These are phyloP conservation scores for Sarcophaga carnaria DNA, from an alignment of 2,888 invertebrate species.

Conservation along the genomic window DNA sequence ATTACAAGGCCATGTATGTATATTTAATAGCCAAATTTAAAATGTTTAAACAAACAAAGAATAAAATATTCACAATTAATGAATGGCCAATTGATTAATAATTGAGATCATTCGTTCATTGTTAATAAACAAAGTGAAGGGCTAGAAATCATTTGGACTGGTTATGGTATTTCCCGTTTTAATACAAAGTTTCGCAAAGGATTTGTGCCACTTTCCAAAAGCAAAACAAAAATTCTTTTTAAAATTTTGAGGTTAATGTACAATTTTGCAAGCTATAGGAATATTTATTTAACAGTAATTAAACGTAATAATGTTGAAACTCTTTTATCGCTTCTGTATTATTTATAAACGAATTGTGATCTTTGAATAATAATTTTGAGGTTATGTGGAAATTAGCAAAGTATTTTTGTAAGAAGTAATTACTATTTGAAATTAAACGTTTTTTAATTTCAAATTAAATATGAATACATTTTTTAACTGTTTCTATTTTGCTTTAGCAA, in stretches of 20 bases:
- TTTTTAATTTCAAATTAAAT: background rate
- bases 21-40: constrained; percentile 36
- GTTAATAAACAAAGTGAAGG: constrained; percentile 29
- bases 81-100: constrained; percentile 19
- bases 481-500: no score
- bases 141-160: constrained; percentile 1
- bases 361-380: background rate
- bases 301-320: no score
- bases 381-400: constrained; percentile 9
- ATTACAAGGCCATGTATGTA: constrained; percentile 36
- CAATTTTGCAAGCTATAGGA: no score
- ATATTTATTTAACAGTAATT: no score
- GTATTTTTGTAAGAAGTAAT: background rate
- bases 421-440: background rate
- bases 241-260: no score
- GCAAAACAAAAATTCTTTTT: no score
- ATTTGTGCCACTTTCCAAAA: constrained; percentile 16
- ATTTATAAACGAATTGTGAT: no score
- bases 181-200: constrained; percentile 2
- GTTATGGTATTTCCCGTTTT: background rate
- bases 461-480: background rate
- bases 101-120: background rate
- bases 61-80: constrained; percentile 9
- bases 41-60: constrained; percentile 7
- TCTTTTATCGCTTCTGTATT: no score